Evolutionary conservation across 2,888 invertebrate genomes (phyloP), one percentile per base, ranked within the genome.

Genomic region (Dasypolia templi): DNA sequence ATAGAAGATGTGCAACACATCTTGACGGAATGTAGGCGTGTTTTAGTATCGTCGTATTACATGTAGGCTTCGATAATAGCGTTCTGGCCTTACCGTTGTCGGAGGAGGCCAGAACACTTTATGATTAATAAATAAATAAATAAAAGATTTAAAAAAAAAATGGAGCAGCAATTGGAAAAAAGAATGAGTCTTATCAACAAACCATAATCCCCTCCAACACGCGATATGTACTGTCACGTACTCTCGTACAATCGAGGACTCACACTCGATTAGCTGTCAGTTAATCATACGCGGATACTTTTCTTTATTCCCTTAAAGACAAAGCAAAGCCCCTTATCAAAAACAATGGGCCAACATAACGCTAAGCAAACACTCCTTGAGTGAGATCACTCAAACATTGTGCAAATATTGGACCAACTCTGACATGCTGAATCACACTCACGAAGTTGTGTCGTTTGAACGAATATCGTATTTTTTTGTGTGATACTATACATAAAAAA

Each of bases 241-340:
- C 32, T 53, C 44, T 19, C 17, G 51, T 17, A 67, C 67, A 67
- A 78, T 76, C 82, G 49, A 55, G 44, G 51, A 51, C 32, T 56
- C 80, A 61, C 64, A 49, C 82, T 65, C 79, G 64, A 65, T 69
- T 79, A 82, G 53, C 59, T 69, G 46, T n/a, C 49, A 61, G 61
- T 35, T 71, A 67, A 76, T 76, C 81, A 76, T 39, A 56, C 56
- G 53, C 58, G 22, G 63, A 76, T 76, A 71, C 67, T 80, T 78
- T 71, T 81, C 67, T 76, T 81, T 39, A n/a, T 29, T 64, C 44
- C 3, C 35, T 49, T 64, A 29, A 77, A 80, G 59, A 68, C 68
- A 77, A 76, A 67, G 44, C 46, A 58, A 78, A 71, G 49, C 61
- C 51, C 29, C 63, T 71, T 80, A 77, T 81, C 77, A 59, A 42